Base-by-base conservation (phyloP, 2,888 invertebrate species). In the Notocelia uddmanniana region DNA sequence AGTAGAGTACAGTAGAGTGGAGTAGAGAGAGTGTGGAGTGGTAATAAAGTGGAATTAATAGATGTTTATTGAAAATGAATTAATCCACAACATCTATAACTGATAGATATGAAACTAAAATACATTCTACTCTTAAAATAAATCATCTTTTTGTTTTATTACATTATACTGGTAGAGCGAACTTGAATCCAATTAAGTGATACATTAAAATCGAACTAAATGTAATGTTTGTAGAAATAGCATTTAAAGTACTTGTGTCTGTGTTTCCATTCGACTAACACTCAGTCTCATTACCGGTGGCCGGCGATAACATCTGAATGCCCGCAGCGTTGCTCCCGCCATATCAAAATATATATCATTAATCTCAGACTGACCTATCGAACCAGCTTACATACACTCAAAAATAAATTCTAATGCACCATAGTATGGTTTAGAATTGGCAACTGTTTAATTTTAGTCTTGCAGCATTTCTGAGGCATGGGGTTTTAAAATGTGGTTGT, bases 271-370 rank as follows among this genome's bases (percentile, higher is more conserved):
- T 78, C 83, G 81, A 86, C 83, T 88, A 88, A 88, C 88, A 89
- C 85, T 84, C 86, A 87, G 79, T 86, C 87, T 89, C 89, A 88
- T 89, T 90, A 90, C 88, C 85, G 86, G 87, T 84, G 84, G 85
- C 81, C 77, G 75, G 80, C 77, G 89, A 91, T 90, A 89, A 83
- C 75, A 89, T 90, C 91, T 85, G 77, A 79, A 81, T 83, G 83
- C 85, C 85, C 79, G 81, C 80, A 80, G 85, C 85, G 81, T 79
- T 83, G 84, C 83, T 80, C 80, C 80, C 82, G 79, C 80, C 79
- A 80, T 82, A 79, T 84, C 83, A 85, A 85, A 85, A 84, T 85
- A 81, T 82, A 82, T 76, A 77, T 79, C 78, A 76, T 78, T 76
- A 79, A 79, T 80, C 79, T 74, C 76, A 80, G 81, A 84, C 80